A percentile compares a stretch with the other conserved stretches of the same genome.
Evolutionary conservation across 23 tunicate species (phyloP).

Genomic region (Ciona savignyi): DNA sequence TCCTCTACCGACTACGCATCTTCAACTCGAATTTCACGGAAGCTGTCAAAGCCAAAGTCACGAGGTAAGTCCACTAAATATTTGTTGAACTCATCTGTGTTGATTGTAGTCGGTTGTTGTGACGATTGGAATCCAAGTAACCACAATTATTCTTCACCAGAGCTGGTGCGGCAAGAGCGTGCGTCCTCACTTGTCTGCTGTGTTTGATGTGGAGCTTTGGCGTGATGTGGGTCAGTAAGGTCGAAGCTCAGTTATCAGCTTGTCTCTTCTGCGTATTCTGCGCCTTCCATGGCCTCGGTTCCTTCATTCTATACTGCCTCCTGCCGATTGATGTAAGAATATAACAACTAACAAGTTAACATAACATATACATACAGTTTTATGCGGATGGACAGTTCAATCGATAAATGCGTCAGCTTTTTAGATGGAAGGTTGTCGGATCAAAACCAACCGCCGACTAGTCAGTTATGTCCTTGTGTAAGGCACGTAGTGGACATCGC

Average conservation of each 20-base stretch:
- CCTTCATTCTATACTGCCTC: slow-evolving; percentile 44
- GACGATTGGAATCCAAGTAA: too few species aligned
- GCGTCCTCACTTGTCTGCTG: slow-evolving; percentile 40
- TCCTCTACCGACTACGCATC: slow-evolving; percentile 27
- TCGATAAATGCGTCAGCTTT: too few species aligned
- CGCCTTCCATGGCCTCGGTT: slow-evolving; percentile 38
- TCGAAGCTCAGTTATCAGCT: slow-evolving; percentile 41
- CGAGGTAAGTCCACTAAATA: background rate
- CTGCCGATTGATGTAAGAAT: slow-evolving; percentile 28
- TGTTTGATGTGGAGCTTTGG: slow-evolving; percentile 76
- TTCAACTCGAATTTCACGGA: slow-evolving; percentile 26
- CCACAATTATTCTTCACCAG: slow-evolving; percentile 20
- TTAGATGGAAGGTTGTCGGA: too few species aligned
- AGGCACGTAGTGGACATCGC: too few species aligned
- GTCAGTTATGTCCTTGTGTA: too few species aligned
- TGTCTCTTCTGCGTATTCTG: slow-evolving; percentile 46
- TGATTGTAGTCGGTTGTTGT: too few species aligned
- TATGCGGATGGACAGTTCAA: too few species aligned
- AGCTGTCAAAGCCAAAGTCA: background rate
- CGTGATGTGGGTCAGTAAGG: slow-evolving; percentile 60
- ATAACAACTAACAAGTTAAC: too few species aligned
- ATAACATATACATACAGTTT: too few species aligned
- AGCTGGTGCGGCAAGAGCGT: slow-evolving; percentile 30
- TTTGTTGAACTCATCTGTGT: too few species aligned
- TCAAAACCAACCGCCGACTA: too few species aligned